Evolutionary conservation across 2,797 vertebrate genomes (phyloP).

Genomic region (Sebastes nivosus): DNA sequence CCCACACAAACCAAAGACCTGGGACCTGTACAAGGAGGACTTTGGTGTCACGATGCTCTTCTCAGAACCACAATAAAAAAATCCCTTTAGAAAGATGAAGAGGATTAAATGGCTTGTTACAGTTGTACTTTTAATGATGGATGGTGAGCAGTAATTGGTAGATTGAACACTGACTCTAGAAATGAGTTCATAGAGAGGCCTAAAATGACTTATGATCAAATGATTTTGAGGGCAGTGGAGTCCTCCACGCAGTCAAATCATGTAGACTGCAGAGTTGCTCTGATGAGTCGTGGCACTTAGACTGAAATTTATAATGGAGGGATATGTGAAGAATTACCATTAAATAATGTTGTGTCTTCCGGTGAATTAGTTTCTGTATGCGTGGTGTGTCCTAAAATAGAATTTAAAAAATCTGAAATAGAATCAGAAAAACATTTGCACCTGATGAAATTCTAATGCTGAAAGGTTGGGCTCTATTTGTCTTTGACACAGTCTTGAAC

Average conservation of each 20-base stretch:
- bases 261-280: neutral
- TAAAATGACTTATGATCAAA: neutral
- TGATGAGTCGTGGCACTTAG: neutral
- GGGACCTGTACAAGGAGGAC: conserved; percentile 88
- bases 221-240: neutral
- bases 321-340: neutral
- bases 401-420: neutral
- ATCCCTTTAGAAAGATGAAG: neutral
- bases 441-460: neutral
- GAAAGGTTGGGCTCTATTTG: neutral
- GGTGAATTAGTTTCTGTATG: neutral
- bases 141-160: neutral
- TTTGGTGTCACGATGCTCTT: conserved; percentile 92
- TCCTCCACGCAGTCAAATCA: neutral
- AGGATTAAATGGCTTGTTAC: neutral
- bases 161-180: conserved; percentile 23
- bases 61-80: conserved; percentile 75
- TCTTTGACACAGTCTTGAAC: neutral
- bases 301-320: neutral
- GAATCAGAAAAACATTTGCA: neutral
- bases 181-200: neutral
- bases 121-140: neutral
- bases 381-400: neutral
- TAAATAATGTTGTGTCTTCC: neutral
- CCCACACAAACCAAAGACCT: conserved; percentile 92